Base-by-base conservation (phyloP, 2,113 vertebrate species). In the Zosterops japonicus region DNA sequence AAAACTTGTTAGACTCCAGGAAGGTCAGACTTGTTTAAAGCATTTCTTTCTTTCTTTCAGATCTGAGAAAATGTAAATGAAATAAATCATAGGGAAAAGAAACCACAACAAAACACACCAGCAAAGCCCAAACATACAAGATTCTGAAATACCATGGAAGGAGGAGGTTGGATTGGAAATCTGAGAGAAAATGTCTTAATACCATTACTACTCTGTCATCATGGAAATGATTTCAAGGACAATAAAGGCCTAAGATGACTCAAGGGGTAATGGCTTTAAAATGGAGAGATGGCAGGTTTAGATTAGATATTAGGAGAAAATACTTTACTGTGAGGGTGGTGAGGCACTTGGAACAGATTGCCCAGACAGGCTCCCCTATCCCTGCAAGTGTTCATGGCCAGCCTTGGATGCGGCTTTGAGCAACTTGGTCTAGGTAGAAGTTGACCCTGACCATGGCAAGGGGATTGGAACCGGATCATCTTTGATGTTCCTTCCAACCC, bases 111-210 rank as follows among this genome's bases (percentile, higher is more conserved):
- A 60, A 82, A 41, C 17, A 61, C 9, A 76, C 6, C 16, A 76
- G 21, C 42, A 75, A 47, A 8, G 3, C 9, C 28, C 24, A 76
- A 35, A 69, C 6, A 1, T 36, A 25, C 8, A 59, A 59, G 33
- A 47, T 41, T 87, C 46, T 82, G 41, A 82, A 63, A 28, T 28
- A 56, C 5, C 10, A n/a, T 12, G 2, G 25, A 87, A 50, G 18
- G 5, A 49, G 12, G 7, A 42, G 10, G 7, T 16, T 69, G 36
- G 8, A 6, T 82, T 85, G 19, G 8, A 42, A 3, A 31, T 69
- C 33, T 64, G 23, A 83, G 49, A 75, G 33, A 27, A 3, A 3
- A 57, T 0, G 0, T 7, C 5, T 28, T 42, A 52, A 7, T 55
- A 31, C 2, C 15, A 27, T 57, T 68, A 65, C 14, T 77, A 55